These are phyloP conservation scores for Dioctria rufipes DNA, from an alignment of 2,888 invertebrate species.

Conservation along the genomic window DNA sequence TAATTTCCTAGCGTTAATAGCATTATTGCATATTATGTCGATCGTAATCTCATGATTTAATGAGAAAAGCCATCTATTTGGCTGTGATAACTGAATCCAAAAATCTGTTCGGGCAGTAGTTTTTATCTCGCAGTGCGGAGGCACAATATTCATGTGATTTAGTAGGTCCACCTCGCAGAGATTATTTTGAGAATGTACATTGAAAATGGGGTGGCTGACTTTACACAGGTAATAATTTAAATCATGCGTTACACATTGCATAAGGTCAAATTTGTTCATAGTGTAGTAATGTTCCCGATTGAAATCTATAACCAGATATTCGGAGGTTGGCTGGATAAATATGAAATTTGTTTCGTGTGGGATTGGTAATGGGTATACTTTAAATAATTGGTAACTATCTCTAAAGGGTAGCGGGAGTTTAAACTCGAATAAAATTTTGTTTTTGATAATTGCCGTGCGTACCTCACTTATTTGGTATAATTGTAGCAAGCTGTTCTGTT, in stretches of 20 bases:
- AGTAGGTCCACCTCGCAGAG: constrained; percentile 7
- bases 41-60: neutral
- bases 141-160: neutral
- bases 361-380: too few species aligned
- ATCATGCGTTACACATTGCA: neutral
- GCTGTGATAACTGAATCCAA: neutral
- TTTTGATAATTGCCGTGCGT: too few species aligned
- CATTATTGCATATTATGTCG: neutral
- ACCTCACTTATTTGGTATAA: too few species aligned
- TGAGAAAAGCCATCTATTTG: constrained; percentile 20
- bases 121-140: constrained; percentile 8
- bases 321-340: constrained; percentile 10
- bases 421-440: too few species aligned
- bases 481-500: too few species aligned
- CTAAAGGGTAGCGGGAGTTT: too few species aligned
- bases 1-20: neutral
- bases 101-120: neutral
- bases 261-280: constrained; percentile 14
- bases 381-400: too few species aligned
- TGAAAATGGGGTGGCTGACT: constrained; percentile 1
- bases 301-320: constrained; percentile 11
- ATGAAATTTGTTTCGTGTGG: neutral
- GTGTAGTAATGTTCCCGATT: constrained; percentile 21
- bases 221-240: constrained; percentile 5
- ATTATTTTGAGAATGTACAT: constrained; percentile 4